Conservation (phyloP, 92 coral and sea anemone genomes). For the Porites rus region DNA sequence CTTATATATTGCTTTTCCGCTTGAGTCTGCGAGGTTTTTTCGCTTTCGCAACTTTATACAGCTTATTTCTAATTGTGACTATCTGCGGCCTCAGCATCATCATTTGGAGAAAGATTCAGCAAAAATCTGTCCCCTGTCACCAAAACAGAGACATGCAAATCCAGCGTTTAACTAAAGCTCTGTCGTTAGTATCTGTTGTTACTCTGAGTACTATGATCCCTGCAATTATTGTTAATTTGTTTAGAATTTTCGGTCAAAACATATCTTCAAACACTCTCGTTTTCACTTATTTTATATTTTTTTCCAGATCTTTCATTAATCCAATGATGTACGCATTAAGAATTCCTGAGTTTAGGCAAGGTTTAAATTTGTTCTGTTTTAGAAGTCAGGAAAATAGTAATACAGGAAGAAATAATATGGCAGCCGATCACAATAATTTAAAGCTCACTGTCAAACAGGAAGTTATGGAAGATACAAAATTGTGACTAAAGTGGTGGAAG, state of each 20-base stretch:
- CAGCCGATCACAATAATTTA: background rate
- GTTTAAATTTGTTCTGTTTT: background rate
- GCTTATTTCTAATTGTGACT: background rate
- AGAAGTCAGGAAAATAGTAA: background rate
- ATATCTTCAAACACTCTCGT: background rate
- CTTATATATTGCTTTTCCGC: too few species aligned
- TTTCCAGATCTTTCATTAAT: background rate
- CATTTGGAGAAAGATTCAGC: conserved; percentile 8
- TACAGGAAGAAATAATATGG: background rate
- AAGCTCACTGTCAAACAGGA: background rate
- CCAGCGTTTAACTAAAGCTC: background rate
- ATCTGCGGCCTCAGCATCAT: background rate
- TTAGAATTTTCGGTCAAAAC: background rate
- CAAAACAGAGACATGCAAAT: background rate
- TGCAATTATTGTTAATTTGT: background rate
- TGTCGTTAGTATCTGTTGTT: background rate
- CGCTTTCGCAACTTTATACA: background rate
- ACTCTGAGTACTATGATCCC: background rate
- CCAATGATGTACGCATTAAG: conserved; percentile 13
- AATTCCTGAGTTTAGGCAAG: conserved; percentile 7
- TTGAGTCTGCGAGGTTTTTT: background rate
- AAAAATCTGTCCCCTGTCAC: background rate
- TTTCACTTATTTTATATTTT: background rate
- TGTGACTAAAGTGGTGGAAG: background rate
- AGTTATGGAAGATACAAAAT: background rate